Evolutionary conservation across 2,113 vertebrate genomes (phyloP).

Genomic region (Gavialis gangeticus): DNA sequence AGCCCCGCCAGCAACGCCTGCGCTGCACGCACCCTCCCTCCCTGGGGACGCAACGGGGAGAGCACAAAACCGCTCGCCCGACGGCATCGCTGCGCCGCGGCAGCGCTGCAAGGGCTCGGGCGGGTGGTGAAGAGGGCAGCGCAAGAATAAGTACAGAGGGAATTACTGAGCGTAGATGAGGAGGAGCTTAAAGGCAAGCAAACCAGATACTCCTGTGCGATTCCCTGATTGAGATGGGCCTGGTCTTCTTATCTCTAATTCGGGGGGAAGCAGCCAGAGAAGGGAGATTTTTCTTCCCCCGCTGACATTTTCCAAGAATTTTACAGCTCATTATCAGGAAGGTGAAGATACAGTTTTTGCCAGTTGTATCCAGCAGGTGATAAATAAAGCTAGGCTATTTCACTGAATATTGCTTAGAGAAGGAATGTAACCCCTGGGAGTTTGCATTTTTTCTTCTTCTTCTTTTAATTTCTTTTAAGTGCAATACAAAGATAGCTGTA

Average conservation of each 20-base stretch:
- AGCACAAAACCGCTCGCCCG: background rate
- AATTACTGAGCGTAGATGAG: slow-evolving; percentile 36
- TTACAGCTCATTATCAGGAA: slow-evolving; percentile 10
- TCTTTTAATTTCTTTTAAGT: too few relatives aligned
- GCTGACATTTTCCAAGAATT: background rate
- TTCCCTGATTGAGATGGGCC: background rate
- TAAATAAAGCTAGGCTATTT: slow-evolving; percentile 33
- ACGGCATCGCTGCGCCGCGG: too few relatives aligned
- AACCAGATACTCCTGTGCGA: background rate
- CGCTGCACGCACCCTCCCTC: background rate
- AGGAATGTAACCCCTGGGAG: slow-evolving; percentile 43
- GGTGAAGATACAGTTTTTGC: slow-evolving; percentile 47
- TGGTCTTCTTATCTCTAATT: slow-evolving; percentile 1
- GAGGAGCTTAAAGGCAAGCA: slow-evolving; percentile 6
- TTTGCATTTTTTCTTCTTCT: background rate
- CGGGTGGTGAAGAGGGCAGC: background rate
- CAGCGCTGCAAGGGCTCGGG: too few relatives aligned
- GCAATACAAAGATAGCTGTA: too few relatives aligned
- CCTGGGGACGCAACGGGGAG: background rate
- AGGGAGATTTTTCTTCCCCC: background rate
- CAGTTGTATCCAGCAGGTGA: slow-evolving; percentile 40
- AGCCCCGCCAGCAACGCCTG: background rate
- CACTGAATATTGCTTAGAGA: slow-evolving; percentile 23
- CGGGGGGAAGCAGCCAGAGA: background rate
- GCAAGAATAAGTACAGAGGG: slow-evolving; percentile 10